A percentile compares a stretch with the other conserved stretches of the same genome.
Conservation (phyloP, 2,888 invertebrate genomes). For the Trypoxylon attenuatum region DNA sequence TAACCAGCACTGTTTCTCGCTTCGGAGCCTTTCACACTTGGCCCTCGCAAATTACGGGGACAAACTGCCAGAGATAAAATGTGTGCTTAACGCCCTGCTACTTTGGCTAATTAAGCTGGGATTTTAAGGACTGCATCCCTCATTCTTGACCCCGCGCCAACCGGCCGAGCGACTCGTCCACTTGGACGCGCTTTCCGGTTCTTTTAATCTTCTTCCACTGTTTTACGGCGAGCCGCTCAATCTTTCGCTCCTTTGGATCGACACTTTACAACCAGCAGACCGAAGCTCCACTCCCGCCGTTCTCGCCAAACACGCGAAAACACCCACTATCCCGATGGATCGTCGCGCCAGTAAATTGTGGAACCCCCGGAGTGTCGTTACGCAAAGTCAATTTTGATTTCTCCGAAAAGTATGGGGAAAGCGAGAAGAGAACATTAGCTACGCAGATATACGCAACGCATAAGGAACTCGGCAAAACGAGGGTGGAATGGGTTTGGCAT, state of each 20-base stretch:
- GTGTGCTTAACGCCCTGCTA: slow-evolving; percentile 31
- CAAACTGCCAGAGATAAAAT: slow-evolving; percentile 36
- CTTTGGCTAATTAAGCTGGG: slow-evolving; percentile 43
- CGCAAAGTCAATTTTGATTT: too few relatives aligned
- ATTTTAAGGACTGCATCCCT: slow-evolving; percentile 19
- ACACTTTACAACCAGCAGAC: too few relatives aligned
- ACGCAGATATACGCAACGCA: too few relatives aligned
- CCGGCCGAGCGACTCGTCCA: slow-evolving; percentile 6
- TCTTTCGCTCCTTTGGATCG: slow-evolving; percentile 2
- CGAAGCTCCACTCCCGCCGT: too few relatives aligned
- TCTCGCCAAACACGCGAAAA: too few relatives aligned
- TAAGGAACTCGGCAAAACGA: too few relatives aligned
- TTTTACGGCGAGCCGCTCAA: not conserved
- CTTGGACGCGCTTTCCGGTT: not conserved
- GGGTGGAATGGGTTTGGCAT: not conserved
- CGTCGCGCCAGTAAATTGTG: too few relatives aligned
- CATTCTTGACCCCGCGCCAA: slow-evolving; percentile 1
- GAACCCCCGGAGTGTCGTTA: too few relatives aligned
- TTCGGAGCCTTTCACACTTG: slow-evolving; percentile 39
- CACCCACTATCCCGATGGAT: too few relatives aligned
- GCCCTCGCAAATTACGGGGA: slow-evolving; percentile 38
- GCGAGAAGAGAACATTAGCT: too few relatives aligned
- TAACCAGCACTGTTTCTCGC: slow-evolving; percentile 56
- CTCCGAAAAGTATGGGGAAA: too few relatives aligned
- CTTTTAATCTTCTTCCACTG: not conserved